phyloP scores from a whole-genome alignment of 2,113 vertebrate genomes.

The Hystrix cristata region DNA sequence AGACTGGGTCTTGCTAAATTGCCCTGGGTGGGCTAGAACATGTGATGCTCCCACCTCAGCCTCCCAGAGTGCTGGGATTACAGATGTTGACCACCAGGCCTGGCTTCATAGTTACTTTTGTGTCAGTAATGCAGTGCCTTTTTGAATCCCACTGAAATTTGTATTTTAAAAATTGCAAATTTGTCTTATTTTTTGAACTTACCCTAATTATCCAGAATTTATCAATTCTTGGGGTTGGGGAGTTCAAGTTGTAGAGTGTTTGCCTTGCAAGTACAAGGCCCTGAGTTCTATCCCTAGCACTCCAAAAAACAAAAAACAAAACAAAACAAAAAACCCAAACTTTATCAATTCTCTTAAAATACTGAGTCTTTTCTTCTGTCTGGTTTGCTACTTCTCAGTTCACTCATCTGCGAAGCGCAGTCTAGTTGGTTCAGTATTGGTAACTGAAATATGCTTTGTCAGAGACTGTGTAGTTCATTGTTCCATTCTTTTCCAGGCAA shows the following conservation, averaged over 20 bases:
- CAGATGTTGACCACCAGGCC: not conserved
- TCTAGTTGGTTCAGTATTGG: not conserved
- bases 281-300: too few species aligned
- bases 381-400: not conserved
- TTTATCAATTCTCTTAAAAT: slow-evolving; percentile 13
- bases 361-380: not conserved
- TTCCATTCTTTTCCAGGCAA: slow-evolving; percentile 47
- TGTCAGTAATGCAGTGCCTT: not conserved
- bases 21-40: not conserved
- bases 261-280: too few species aligned
- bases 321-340: not conserved
- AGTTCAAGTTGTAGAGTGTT: too few species aligned
- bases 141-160: slow-evolving; percentile 4
- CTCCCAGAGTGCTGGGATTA: not conserved
- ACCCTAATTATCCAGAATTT: not conserved
- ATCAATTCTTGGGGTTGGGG: not conserved
- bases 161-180: slow-evolving; percentile 6
- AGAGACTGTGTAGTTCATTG: slow-evolving; percentile 31
- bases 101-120: not conserved
- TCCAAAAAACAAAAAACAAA: too few species aligned
- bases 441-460: slow-evolving; percentile 54
- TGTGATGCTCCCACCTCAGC: not conserved
- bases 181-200: slow-evolving; percentile 13
- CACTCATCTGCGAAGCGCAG: not conserved
- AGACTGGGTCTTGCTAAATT: not conserved